phyloP scores from a whole-genome alignment of 1,140 invertebrate genomes.

The Heliothis virescens region DNA sequence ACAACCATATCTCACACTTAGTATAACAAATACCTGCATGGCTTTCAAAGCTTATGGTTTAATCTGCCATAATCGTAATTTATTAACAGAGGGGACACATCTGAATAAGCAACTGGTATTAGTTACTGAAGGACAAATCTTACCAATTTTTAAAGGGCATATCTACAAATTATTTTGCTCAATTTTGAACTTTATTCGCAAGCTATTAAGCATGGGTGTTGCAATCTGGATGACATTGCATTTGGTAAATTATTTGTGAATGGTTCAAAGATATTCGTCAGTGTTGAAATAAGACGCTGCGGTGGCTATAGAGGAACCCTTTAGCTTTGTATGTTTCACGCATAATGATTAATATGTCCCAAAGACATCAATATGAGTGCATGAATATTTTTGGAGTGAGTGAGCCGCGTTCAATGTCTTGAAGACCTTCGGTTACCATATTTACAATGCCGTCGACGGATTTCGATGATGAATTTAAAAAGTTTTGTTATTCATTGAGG shows the following conservation, averaged over 20 bases:
- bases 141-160: slow-evolving; percentile 9
- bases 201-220: slow-evolving; percentile 17
- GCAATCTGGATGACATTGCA: neutral
- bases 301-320: slow-evolving; percentile 53
- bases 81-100: slow-evolving; percentile 67
- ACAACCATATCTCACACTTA: slow-evolving; percentile 42
- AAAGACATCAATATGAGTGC: slow-evolving; percentile 39
- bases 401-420: slow-evolving; percentile 24
- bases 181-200: slow-evolving; percentile 32
- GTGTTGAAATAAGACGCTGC: slow-evolving; percentile 61
- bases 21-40: slow-evolving; percentile 53
- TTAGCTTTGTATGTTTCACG: slow-evolving; percentile 49
- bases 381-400: slow-evolving; percentile 38
- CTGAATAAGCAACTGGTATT: slow-evolving; percentile 71
- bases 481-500: neutral
- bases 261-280: slow-evolving; percentile 58
- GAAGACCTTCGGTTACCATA: slow-evolving; percentile 5
- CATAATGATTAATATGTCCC: slow-evolving; percentile 53
- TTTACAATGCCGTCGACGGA: neutral
- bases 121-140: slow-evolving; percentile 55
- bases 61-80: slow-evolving; percentile 69
- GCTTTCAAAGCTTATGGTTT: slow-evolving; percentile 55
- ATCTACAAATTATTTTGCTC: slow-evolving; percentile 10
- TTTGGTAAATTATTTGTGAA: slow-evolving; percentile 47
- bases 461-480: slow-evolving; percentile 6